These are phyloP conservation scores for Apodemia zela DNA, from an alignment of 2,888 invertebrate species.

Conservation along the genomic window DNA sequence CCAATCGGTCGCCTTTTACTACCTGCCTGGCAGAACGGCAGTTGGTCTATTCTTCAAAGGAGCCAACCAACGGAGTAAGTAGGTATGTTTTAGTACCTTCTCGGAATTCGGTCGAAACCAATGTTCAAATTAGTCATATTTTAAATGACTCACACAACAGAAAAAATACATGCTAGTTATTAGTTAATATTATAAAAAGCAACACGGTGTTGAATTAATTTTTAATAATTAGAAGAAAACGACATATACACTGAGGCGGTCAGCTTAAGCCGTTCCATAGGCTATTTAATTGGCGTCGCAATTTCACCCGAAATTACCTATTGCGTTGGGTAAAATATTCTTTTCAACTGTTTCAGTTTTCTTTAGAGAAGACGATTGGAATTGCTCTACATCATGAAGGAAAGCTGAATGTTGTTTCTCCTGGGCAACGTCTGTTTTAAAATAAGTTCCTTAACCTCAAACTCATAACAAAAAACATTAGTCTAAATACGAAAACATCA, in stretches of 20 bases:
- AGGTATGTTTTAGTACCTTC: too few species aligned
- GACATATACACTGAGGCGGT: background rate
- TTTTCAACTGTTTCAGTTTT: conserved; percentile 91
- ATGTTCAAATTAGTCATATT: background rate
- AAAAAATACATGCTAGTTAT: conserved; percentile 45
- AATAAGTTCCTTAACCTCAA: conserved; percentile 24
- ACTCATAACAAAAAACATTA: background rate
- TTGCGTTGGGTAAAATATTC: conserved; percentile 89
- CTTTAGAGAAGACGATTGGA: conserved; percentile 87
- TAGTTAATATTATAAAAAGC: conserved; percentile 23
- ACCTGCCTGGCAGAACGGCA: too few species aligned
- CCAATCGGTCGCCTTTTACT: too few species aligned
- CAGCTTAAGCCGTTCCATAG: conserved; percentile 21
- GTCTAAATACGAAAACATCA: background rate
- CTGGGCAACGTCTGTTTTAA: conserved; percentile 83
- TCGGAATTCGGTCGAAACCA: background rate
- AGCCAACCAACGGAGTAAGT: too few species aligned
- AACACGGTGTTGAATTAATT: conserved; percentile 19
- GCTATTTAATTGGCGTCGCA: conserved; percentile 10
- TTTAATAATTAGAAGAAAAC: conserved; percentile 19
- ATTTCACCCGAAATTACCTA: conserved; percentile 81
- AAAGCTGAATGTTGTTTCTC: conserved; percentile 89
- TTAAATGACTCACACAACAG: conserved; percentile 11
- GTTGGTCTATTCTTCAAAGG: too few species aligned
- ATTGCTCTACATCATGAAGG: conserved; percentile 87